These are phyloP conservation scores for Alviniconcha marisindica DNA, from an alignment of 1,140 invertebrate genomes.

Conservation along the genomic window DNA sequence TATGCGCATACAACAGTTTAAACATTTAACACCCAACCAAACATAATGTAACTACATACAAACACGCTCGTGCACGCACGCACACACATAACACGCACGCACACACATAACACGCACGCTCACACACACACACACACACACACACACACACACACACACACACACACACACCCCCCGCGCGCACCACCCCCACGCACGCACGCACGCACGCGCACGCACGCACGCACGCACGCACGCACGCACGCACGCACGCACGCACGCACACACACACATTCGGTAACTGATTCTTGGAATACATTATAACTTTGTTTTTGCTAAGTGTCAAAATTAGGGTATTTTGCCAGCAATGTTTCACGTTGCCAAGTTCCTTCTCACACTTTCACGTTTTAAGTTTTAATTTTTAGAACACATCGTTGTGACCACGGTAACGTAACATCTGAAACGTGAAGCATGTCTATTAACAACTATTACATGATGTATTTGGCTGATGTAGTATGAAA, in stretches of 20 bases:
- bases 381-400: not conserved
- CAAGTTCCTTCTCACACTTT: not conserved
- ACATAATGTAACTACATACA: not conserved
- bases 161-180: too few relatives aligned
- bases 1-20: not conserved
- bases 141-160: slow-evolving; percentile 3
- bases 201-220: not conserved
- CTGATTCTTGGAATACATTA: not conserved
- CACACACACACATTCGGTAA: not conserved
- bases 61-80: not conserved
- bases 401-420: not conserved
- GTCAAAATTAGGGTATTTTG: not conserved
- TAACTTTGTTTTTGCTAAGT: not conserved
- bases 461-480: too few relatives aligned
- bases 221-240: not conserved
- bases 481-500: too few relatives aligned
- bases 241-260: not conserved
- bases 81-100: too few relatives aligned
- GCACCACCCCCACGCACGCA: too few relatives aligned
- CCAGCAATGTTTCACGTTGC: not conserved
- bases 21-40: not conserved
- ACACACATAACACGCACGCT: too few relatives aligned
- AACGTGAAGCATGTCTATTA: not conserved
- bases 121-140: slow-evolving; percentile 3
- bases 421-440: not conserved